These are phyloP conservation scores for Indicator maculatus DNA, from an alignment of 2,113 vertebrate genomes.

Conservation along the genomic window DNA sequence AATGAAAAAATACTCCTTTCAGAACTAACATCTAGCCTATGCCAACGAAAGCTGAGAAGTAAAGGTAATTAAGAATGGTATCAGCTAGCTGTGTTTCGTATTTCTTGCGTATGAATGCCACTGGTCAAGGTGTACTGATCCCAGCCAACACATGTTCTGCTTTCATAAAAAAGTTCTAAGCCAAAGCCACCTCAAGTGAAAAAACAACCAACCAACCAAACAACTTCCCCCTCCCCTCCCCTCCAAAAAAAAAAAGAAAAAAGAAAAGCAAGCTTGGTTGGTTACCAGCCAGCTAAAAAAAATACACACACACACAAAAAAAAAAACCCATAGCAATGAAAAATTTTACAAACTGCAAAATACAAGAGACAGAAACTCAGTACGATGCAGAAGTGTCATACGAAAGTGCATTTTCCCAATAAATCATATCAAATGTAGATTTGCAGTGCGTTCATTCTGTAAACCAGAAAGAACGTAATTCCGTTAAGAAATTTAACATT, in stretches of 20 bases:
- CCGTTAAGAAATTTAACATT: neutral
- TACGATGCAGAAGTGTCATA: neutral
- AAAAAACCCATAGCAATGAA: accelerated
- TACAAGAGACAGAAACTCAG: neutral
- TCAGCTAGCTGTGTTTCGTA: neutral
- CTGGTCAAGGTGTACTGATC: neutral
- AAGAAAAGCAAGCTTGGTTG: neutral
- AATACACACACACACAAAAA: neutral
- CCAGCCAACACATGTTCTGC: neutral
- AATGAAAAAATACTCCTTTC: neutral
- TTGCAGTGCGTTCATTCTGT: neutral
- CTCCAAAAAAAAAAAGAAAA: no score
- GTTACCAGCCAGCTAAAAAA: neutral
- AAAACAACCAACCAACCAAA: neutral
- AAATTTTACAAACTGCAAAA: neutral
- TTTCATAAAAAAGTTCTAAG: constrained; percentile 5
- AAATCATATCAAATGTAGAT: neutral
- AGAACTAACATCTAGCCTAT: neutral
- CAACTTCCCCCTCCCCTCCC: no score
- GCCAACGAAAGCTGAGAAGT: neutral
- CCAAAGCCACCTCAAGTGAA: neutral
- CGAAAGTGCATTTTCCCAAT: neutral
- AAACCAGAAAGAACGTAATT: neutral
- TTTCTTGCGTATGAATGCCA: neutral
- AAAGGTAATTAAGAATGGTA: neutral